Evolutionary conservation across 2,888 invertebrate species (phyloP), one percentile per base, ranked within the genome.

Genomic region (Eupithecia subumbrata): DNA sequence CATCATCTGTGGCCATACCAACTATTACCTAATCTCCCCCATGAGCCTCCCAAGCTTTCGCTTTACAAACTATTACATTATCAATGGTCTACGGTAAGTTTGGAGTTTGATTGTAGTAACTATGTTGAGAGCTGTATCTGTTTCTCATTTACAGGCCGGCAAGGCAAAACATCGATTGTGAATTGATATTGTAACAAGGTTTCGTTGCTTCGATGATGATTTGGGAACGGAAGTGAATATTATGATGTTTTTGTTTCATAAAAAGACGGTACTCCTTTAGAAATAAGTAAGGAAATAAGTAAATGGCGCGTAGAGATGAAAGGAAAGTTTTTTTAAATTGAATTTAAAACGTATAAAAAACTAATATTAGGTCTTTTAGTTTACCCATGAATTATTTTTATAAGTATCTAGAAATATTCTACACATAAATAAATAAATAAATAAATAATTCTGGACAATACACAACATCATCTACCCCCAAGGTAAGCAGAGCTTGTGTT

Each of bases 141-240:
- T 48, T 77, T 74, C 72, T 67, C 74, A 77, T 74, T 72, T 69
- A 69, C 25, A 60, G 71, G 66, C 52, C 60, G 72, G 69, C 74
- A 52, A 56, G 68, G 68, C 71, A 73, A 75, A 78, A 76, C 76
- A 76, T 75, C 67, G 76, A 76, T 76, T 76, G 56, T 73, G 69
- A 56, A 78, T 73, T 69, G 75, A 78, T 78, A 71, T 72, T 70
- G 60, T 72, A 71, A 78, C 74, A 60, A 78, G 73, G 71, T 73
- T 75, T 77, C 43, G 73, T 72, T 69, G 70, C 40, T 70, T 67
- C 43, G n/a, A 9, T 71, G 70, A 73, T 71, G 71, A 70, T 73
- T 73, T 72, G 56, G 69, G 73, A 73, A 77, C 72, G 77, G 74
- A 69, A 76, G 72, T 63, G 37, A 45, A 16, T 34, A 5, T 34